A percentile compares a stretch with the other conserved stretches of the same genome.
Conservation (phyloP, 2,888 invertebrate genomes). For the Deilephila porcellus region DNA sequence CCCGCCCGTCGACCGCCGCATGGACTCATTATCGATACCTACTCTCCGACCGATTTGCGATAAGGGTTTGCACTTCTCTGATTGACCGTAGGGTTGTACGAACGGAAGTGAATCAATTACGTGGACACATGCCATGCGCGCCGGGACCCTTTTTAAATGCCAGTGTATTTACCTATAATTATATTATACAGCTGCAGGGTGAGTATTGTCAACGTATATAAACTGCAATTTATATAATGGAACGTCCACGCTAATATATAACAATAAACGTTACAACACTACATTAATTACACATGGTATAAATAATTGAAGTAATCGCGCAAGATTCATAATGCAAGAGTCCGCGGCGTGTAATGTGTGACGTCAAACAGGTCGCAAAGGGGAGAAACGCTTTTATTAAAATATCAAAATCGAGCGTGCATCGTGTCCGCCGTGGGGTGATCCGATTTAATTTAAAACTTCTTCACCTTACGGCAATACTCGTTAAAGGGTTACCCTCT, state of each 20-base stretch:
- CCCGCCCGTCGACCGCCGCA: slow-evolving; percentile 45
- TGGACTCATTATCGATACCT: slow-evolving; percentile 63
- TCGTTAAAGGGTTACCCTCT: slow-evolving; percentile 78
- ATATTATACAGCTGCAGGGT: background rate
- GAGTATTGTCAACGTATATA: background rate
- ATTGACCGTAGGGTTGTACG: slow-evolving; percentile 46
- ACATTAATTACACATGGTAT: slow-evolving; percentile 19
- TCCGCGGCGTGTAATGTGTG: slow-evolving; percentile 38
- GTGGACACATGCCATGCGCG: slow-evolving; percentile 34
- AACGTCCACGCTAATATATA: background rate
- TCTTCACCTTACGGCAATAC: slow-evolving; percentile 70
- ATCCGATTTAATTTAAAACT: slow-evolving; percentile 76
- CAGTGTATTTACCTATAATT: slow-evolving; percentile 1
- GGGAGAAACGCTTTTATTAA: slow-evolving; percentile 66
- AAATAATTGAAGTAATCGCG: slow-evolving; percentile 41
- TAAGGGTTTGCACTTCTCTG: slow-evolving; percentile 73
- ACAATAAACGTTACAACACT: background rate
- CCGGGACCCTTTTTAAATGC: slow-evolving; percentile 12
- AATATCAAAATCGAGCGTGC: slow-evolving; percentile 70
- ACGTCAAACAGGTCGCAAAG: slow-evolving; percentile 46
- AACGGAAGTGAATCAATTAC: slow-evolving; percentile 52
- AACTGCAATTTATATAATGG: background rate
- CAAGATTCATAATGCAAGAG: slow-evolving; percentile 39
- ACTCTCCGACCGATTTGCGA: slow-evolving; percentile 59
- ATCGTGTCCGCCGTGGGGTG: slow-evolving; percentile 58